Evolutionary conservation across 2,113 vertebrate genomes (phyloP).

Genomic region (Trogon surrucura): DNA sequence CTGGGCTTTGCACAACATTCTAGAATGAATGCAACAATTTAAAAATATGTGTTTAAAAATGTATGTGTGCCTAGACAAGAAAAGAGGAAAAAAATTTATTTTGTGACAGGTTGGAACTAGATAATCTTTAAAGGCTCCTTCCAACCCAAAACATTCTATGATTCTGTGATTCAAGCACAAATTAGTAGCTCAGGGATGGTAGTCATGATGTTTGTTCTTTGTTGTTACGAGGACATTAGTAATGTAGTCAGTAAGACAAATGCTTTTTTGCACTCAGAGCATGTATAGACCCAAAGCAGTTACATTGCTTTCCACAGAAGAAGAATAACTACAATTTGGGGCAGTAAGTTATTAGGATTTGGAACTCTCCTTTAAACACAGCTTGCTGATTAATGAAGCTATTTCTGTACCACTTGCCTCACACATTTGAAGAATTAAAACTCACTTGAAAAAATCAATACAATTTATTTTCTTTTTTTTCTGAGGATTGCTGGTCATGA

Average conservation of each 20-base stretch:
- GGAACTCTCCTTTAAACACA: background rate
- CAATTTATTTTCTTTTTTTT: background rate
- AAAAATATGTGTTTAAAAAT: background rate
- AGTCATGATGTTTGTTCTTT: background rate
- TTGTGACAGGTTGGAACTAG: too few species aligned
- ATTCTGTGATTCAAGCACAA: background rate
- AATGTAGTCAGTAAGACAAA: background rate
- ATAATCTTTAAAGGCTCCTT: background rate
- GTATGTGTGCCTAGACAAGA: background rate
- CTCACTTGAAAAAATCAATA: background rate
- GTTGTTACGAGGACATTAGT: background rate
- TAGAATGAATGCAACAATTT: background rate
- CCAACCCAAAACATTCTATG: background rate
- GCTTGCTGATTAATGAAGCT: background rate
- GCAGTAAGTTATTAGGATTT: background rate
- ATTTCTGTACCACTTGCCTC: background rate
- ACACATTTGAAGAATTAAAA: background rate
- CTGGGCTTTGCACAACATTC: background rate
- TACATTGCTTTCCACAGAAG: background rate
- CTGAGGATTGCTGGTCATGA: background rate
- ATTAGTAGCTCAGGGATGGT: background rate
- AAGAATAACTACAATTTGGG: background rate
- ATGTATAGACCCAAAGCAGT: background rate
- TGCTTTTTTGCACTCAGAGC: background rate
- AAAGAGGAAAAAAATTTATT: background rate